Conservation (phyloP, 2,888 invertebrate genomes). For the Lomographa bimaculata region DNA sequence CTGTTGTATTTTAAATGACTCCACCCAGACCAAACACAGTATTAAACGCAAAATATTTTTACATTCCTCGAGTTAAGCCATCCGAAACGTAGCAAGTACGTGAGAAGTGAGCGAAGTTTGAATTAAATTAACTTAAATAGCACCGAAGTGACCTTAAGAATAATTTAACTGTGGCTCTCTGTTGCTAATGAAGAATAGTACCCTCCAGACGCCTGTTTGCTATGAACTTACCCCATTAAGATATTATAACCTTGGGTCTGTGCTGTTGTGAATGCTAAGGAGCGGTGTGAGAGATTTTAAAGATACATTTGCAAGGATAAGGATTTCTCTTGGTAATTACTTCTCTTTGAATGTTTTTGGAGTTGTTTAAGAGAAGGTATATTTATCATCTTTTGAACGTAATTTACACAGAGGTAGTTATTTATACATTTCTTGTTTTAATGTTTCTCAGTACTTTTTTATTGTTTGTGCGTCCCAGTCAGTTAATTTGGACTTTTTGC, state of each 20-base stretch:
- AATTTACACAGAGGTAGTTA: too few species aligned
- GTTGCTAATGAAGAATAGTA: constrained; percentile 76
- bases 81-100: constrained; percentile 52
- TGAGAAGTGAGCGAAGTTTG: constrained; percentile 66
- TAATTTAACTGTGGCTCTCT: constrained; percentile 72
- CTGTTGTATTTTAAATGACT: constrained; percentile 24
- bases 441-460: too few species aligned
- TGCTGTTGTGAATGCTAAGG: constrained; percentile 42
- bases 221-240: constrained; percentile 76
- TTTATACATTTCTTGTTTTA: too few species aligned
- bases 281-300: constrained; percentile 26
- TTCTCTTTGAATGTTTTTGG: not conserved
- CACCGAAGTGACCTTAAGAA: constrained; percentile 79
- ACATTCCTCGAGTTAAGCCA: constrained; percentile 37
- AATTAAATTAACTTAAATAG: constrained; percentile 79
- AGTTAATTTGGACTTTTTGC: too few species aligned
- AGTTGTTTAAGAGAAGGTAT: not conserved
- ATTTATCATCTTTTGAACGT: too few species aligned
- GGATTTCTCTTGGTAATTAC: constrained; percentile 3
- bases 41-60: constrained; percentile 31
- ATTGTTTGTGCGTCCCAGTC: too few species aligned
- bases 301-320: constrained; percentile 29
- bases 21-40: constrained; percentile 28
- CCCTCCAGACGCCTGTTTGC: constrained; percentile 72
- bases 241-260: constrained; percentile 70